phyloP scores from a whole-genome alignment of 2,797 vertebrate genomes.

The Lithobates sylvaticus region DNA sequence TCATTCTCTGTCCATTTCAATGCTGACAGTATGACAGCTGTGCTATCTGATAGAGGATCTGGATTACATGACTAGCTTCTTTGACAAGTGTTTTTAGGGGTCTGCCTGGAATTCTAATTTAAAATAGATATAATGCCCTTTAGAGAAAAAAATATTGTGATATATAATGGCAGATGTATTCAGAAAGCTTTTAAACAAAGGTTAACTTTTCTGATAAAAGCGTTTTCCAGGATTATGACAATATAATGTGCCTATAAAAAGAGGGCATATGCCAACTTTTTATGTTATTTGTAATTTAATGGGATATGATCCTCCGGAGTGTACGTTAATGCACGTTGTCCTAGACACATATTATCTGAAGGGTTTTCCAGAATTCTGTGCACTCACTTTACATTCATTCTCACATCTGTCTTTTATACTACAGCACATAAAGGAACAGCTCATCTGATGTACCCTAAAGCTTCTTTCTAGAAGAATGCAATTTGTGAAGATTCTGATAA shows the following conservation, averaged over 20 bases:
- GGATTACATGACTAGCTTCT: too few species aligned
- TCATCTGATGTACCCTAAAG: conserved; percentile 37
- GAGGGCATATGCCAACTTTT: conserved; percentile 43
- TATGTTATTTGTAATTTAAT: conserved; percentile 50
- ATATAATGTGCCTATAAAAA: conserved; percentile 41
- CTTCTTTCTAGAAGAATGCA: conserved; percentile 30
- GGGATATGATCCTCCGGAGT: conserved; percentile 30
- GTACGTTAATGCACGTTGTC: conserved; percentile 23
- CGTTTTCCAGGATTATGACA: conserved; percentile 40
- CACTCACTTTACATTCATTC: conserved; percentile 33
- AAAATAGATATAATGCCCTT: conserved; percentile 9
- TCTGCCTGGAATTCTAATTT: not conserved
- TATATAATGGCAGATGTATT: not conserved
- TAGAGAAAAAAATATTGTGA: not conserved
- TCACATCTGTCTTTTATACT: conserved; percentile 36
- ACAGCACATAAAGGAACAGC: conserved; percentile 13
- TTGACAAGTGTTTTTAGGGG: too few species aligned
- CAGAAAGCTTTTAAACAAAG: conserved; percentile 36
- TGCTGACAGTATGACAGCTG: too few species aligned
- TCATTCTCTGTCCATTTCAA: too few species aligned
- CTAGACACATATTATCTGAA: conserved; percentile 20
- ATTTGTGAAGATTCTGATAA: conserved; percentile 27
- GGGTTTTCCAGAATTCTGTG: conserved; percentile 30
- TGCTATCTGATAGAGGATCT: too few species aligned
- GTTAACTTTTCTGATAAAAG: conserved; percentile 31